These are phyloP conservation scores for Otis tarda DNA, from an alignment of 2,113 vertebrate genomes.

Conservation along the genomic window DNA sequence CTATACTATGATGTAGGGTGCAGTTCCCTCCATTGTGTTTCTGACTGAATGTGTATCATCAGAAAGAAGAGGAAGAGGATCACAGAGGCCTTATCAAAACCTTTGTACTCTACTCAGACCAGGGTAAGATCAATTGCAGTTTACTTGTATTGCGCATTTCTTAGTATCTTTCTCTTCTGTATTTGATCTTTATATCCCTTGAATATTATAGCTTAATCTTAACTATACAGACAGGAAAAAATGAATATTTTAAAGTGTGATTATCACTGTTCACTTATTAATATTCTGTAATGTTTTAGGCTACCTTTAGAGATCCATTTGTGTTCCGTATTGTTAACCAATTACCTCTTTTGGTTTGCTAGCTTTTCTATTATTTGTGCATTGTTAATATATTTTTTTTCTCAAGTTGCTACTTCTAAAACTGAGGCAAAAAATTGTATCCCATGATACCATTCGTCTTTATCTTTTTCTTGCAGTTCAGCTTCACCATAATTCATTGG, in stretches of 20 bases:
- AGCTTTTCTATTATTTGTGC: background rate
- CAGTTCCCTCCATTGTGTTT: background rate
- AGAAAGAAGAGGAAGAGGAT: constrained; percentile 41
- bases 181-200: background rate
- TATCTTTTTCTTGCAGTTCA: background rate
- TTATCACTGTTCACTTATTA: background rate
- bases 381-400: background rate
- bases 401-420: background rate
- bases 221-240: background rate
- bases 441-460: background rate
- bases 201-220: background rate
- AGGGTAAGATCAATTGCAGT: background rate
- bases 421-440: background rate
- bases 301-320: background rate
- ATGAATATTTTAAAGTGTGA: background rate
- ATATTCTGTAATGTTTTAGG: background rate
- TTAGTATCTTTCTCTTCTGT: background rate
- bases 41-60: background rate
- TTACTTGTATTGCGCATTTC: background rate
- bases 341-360: background rate
- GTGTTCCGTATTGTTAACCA: background rate
- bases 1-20: background rate
- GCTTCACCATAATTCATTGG: background rate
- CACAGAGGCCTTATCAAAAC: background rate
- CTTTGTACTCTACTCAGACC: background rate